phyloP scores from a whole-genome alignment of 2,113 vertebrate species.

The Lagopus muta region DNA sequence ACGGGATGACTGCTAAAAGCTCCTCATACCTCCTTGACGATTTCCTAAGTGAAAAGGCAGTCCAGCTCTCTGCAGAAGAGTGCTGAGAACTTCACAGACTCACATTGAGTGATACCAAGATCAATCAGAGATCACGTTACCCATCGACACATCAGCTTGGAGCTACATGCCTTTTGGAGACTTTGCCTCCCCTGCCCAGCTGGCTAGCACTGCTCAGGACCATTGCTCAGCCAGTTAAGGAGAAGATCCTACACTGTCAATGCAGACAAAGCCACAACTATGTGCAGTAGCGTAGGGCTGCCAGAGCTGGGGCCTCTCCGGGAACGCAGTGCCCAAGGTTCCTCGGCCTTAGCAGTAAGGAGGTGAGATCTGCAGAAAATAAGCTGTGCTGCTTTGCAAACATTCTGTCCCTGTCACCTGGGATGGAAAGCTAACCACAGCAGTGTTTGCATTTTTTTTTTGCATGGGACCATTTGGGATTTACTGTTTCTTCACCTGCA shows the following conservation, averaged over 20 bases:
- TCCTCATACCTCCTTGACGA: not conserved
- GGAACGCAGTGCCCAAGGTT: not conserved
- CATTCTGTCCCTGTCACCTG: not conserved
- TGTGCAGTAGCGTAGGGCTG: not conserved
- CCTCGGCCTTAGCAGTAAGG: not conserved
- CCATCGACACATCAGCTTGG: not conserved
- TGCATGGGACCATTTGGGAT: slow-evolving; percentile 54
- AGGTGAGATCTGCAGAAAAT: slow-evolving; percentile 13
- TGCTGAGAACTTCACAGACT: not conserved
- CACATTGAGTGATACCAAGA: not conserved
- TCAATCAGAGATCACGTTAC: not conserved
- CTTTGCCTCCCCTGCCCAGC: not conserved
- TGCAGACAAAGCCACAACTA: not conserved
- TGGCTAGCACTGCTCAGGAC: not conserved
- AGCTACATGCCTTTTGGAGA: not conserved
- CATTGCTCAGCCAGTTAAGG: not conserved
- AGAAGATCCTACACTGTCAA: not conserved
- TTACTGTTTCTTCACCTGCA: slow-evolving; percentile 39
- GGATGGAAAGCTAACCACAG: slow-evolving; percentile 14
- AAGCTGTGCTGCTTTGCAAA: slow-evolving; percentile 6
- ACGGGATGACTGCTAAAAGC: not conserved
- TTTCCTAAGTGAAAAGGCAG: not conserved
- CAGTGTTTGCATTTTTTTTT: slow-evolving; percentile 60
- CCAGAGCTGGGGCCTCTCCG: not conserved
- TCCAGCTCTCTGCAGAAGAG: not conserved